Evolutionary conservation across 2,888 invertebrate species (phyloP).

Genomic region (Agapostemon virescens): DNA sequence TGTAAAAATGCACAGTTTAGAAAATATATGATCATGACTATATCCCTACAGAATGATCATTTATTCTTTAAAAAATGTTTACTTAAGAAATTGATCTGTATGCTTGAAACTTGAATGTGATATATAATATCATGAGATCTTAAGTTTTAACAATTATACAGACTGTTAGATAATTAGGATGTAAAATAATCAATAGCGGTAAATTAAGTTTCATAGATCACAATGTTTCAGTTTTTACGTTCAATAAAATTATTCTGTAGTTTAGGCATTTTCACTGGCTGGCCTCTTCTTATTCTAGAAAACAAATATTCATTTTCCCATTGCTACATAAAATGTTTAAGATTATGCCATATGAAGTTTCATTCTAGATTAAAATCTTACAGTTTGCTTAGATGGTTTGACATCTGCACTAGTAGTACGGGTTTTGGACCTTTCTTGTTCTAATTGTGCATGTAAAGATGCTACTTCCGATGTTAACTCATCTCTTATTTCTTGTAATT

Average conservation of each 20-base stretch:
- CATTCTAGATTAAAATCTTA: constrained; percentile 60
- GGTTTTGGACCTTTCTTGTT: constrained; percentile 88
- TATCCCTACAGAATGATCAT: constrained; percentile 18
- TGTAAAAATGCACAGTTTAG: constrained; percentile 44
- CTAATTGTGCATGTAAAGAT: constrained; percentile 86
- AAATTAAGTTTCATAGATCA: constrained; percentile 67
- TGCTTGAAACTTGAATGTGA: constrained; percentile 29
- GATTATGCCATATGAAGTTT: neutral
- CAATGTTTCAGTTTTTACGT: constrained; percentile 63
- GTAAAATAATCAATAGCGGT: constrained; percentile 31
- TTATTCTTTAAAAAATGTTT: constrained; percentile 24
- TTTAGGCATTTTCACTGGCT: constrained; percentile 76
- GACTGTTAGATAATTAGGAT: constrained; percentile 48
- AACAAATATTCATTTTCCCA: constrained; percentile 16
- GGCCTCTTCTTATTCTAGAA: constrained; percentile 76
- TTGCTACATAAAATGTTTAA: neutral
- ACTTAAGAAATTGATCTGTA: constrained; percentile 31
- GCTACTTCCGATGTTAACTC: constrained; percentile 88
- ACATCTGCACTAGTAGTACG: constrained; percentile 82
- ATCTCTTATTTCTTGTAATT: constrained; percentile 85
- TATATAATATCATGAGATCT: constrained; percentile 38
- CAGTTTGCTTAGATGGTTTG: constrained; percentile 77
- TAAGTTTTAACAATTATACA: constrained; percentile 38
- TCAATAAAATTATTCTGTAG: constrained; percentile 45
- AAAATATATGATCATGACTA: constrained; percentile 39